phyloP scores from a whole-genome alignment of 2,797 vertebrate genomes.

The Scleropages formosus region DNA sequence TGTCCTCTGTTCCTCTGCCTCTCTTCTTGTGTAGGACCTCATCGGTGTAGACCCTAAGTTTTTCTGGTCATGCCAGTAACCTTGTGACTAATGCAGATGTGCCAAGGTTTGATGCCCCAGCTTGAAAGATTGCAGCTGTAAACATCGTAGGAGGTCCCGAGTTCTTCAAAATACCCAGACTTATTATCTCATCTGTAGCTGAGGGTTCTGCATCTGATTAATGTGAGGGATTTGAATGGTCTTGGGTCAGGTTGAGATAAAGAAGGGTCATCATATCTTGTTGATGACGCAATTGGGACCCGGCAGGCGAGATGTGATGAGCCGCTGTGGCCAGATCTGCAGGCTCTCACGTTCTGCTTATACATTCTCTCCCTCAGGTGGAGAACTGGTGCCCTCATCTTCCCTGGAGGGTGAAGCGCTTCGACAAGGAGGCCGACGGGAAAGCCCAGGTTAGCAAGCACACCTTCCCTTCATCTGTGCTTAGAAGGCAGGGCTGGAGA shows the following conservation, averaged over 20 bases:
- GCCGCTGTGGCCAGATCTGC: not conserved
- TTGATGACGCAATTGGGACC: not conserved
- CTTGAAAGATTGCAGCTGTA: slow-evolving; percentile 67
- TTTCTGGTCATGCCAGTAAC: slow-evolving; percentile 61
- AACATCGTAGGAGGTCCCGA: slow-evolving; percentile 71
- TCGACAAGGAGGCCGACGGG: slow-evolving; percentile 72
- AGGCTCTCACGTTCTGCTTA: not conserved
- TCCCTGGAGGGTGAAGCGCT: slow-evolving; percentile 75
- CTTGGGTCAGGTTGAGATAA: not conserved
- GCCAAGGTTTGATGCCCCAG: slow-evolving; percentile 53
- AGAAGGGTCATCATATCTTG: not conserved
- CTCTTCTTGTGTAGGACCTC: slow-evolving; percentile 36
- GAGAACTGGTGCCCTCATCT: slow-evolving; percentile 85
- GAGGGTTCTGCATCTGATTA: not conserved
- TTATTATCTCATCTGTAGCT: not conserved
- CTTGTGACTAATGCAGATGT: slow-evolving; percentile 63
- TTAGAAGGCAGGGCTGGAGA: not conserved
- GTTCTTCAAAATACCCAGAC: slow-evolving; percentile 67
- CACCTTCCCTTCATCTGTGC: not conserved
- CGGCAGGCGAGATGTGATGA: not conserved
- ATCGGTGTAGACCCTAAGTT: slow-evolving; percentile 63
- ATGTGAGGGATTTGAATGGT: not conserved
- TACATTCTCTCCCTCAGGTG: slow-evolving; percentile 60
- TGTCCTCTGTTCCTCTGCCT: slow-evolving; percentile 41
- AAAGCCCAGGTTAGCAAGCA: slow-evolving; percentile 61